Percentiles rank a stretch among this genome's conserved stretches.
Evolutionary conservation across 2,113 vertebrate species (phyloP).

Genomic region (Ornithorhynchus anatinus): DNA sequence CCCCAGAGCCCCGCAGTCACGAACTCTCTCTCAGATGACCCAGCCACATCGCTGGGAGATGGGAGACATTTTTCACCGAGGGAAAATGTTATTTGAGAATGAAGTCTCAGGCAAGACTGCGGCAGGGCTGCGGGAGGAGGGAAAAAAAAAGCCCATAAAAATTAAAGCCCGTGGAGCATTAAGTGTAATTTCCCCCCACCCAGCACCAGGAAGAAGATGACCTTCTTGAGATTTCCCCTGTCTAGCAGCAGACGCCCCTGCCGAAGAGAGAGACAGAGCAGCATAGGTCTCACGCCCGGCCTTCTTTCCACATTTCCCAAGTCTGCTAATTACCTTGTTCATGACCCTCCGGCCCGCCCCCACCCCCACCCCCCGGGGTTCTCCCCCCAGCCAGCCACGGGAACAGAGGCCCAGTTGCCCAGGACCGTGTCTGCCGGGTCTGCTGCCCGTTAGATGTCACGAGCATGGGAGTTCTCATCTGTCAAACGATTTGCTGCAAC

Average conservation of each 20-base stretch:
- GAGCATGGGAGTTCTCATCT: not conserved
- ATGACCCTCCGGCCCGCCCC: conserved; percentile 5
- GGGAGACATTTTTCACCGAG: conserved; percentile 8
- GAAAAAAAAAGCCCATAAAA: not conserved
- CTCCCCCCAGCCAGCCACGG: not conserved
- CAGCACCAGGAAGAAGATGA: not conserved
- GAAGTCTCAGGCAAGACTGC: conserved; percentile 2
- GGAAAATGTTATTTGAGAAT: conserved; percentile 36
- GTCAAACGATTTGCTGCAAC: not conserved
- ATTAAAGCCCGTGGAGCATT: not conserved
- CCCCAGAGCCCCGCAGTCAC: not conserved
- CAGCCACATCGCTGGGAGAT: not conserved
- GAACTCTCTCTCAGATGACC: not conserved
- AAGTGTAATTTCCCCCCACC: not conserved
- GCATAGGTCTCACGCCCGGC: not conserved
- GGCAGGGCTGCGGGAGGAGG: not conserved
- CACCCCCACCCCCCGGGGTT: not conserved
- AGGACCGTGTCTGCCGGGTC: not conserved
- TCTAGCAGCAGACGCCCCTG: not conserved
- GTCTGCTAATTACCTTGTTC: not conserved
- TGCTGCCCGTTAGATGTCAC: not conserved
- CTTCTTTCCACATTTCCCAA: not conserved
- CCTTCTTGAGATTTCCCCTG: not conserved
- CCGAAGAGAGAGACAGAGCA: not conserved
- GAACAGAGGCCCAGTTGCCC: not conserved